Evolutionary conservation across 2,797 vertebrate species (phyloP), one percentile per base, ranked within the genome.

Genomic region (Pseudochirops corinnae): DNA sequence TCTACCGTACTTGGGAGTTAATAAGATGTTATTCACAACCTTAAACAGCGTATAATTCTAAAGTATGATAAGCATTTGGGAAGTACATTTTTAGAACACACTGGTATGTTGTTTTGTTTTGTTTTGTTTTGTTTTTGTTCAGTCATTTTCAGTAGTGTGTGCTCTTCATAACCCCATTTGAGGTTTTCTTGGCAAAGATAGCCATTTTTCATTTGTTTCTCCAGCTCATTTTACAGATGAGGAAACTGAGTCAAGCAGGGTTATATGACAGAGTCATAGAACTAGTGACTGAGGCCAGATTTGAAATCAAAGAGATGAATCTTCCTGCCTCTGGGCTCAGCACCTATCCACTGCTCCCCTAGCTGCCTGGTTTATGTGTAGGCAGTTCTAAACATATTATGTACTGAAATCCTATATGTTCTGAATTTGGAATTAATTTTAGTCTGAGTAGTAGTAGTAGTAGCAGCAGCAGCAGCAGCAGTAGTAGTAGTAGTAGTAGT

Each of bases 11-110:
- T 28, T 29, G 50, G 16, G 18, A 87, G 10, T 93, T 58, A 14
- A 11, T n/a, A 12, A 92, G 91, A n/a, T 24, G 3, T 10, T n/a
- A 14, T 62, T 6, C 46, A 39, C 7, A 18, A 24, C 50, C 28
- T 58, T 55, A 12, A 1, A 0, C 56, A 50, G 52, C 1, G 16
- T 55, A 55, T 90, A 94, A 90, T 0, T 53, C 92, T 91, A 74
- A 87, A 46, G 91, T 91, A 93, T 57, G 55, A 31, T 31, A 11
- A 6, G 16, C 2, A 92, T 39, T 56, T 5, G 55, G 21, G 33
- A 21, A 92, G 94, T 87, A 56, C 92, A 91, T 91, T 92, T 91
- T 21, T 55, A 52, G 90, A 67, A 94, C 21, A n/a, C 62, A 33
- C n/a, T 94, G 74, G 50, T 33, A 95, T 95, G 94, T 6, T 46